Evolutionary conservation across 2,888 invertebrate genomes (phyloP), one percentile per base, ranked within the genome.

Genomic region (Odontomyia ornata): DNA sequence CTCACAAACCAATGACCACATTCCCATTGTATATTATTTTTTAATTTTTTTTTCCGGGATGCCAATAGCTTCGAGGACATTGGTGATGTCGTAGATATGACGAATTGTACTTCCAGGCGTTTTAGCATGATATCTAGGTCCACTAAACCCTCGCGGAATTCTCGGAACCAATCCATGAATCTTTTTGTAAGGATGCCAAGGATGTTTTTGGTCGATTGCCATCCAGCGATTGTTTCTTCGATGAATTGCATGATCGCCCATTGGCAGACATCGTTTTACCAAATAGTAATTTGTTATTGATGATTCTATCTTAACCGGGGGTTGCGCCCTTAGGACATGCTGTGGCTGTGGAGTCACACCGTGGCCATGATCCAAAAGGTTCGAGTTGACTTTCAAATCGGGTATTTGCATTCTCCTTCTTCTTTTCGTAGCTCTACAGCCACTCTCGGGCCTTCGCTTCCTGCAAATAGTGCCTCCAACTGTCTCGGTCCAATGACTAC

Each of bases 21-120:
- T 89, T 95, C 96, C 97, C 97, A 97, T 86, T 97, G 97, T 84
- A 98, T 97, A 87, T 97, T 97, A 87, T 98, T 98, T 89, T 98
- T 98, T 78, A 97, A 97, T n/a, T 88, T 96, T 96, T 88, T 98
- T 98, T 86, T 96, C 96, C 86, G 98, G 91, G 84, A 98, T 95
- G 80, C 96, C 96, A 84, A 98, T 97, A 80, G 97, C 98, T 87
- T 98, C 98, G 82, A 98, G 88, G 56, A 98, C 98, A 87, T 98
- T 98, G 78, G 98, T 98, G 84, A 98, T 98, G 88, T 98, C 98
- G 87, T 98, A 98, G 84, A 98, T 97, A 83, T 98, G 91, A 83
- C 98, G 91, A 98, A 98, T 88, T 97, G 96, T 82, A 98, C 97
- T 83, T 94, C 93, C 80, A 98, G 89, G 82, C 93, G 92, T 85